Evolutionary conservation across 2,888 invertebrate species (phyloP).

Genomic region (Gisinianus flammeolus): DNA sequence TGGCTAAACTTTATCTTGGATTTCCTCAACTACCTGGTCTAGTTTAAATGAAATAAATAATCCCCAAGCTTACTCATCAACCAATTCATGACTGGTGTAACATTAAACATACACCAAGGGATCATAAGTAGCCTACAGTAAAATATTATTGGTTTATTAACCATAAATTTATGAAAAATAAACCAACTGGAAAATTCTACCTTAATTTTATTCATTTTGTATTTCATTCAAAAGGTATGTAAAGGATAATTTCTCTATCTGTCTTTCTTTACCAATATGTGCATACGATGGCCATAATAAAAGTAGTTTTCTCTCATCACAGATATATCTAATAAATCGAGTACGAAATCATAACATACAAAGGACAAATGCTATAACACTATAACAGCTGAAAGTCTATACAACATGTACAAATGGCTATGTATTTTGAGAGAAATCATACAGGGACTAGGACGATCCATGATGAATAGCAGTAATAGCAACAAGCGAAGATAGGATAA

Average conservation of each 20-base stretch:
- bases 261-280: no score
- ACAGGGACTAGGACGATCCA: background rate
- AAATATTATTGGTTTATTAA: background rate
- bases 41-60: background rate
- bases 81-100: conserved; percentile 1
- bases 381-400: background rate
- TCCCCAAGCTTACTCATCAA: conserved; percentile 1
- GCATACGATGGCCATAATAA: background rate
- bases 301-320: background rate
- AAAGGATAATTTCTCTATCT: background rate
- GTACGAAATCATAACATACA: background rate
- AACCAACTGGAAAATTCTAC: conserved; percentile 16
- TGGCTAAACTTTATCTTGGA: background rate
- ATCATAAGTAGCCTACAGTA: background rate
- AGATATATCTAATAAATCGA: background rate
- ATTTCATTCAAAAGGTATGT: conserved; percentile 2
- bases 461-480: background rate
- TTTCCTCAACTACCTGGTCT: background rate
- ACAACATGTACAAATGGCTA: background rate
- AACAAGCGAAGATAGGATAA: conserved; percentile 49
- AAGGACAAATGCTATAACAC: background rate
- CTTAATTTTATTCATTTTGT: background rate
- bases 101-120: background rate
- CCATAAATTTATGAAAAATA: background rate
- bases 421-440: background rate